Evolutionary conservation across 2,113 vertebrate genomes (phyloP).

Genomic region (Ursus arctos): DNA sequence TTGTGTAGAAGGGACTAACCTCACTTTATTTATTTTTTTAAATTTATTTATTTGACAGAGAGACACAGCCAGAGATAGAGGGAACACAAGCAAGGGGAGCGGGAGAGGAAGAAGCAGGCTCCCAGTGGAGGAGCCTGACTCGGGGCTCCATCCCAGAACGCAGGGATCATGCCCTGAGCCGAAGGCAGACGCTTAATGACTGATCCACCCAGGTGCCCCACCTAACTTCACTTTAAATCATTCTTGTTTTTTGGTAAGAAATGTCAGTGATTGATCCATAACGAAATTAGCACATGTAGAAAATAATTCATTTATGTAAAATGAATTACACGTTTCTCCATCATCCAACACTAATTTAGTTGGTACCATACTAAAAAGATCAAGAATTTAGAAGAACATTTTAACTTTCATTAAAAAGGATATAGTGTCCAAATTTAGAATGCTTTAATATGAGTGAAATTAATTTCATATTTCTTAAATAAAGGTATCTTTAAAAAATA

Average conservation of each 20-base stretch:
- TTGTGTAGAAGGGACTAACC: neutral
- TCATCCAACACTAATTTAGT: constrained; percentile 21
- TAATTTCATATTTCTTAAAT: constrained; percentile 54
- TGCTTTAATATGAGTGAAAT: constrained; percentile 29
- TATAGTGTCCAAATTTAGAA: constrained; percentile 27
- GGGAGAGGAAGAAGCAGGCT: too few relatives aligned
- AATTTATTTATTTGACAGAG: too few relatives aligned
- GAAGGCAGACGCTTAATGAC: too few relatives aligned
- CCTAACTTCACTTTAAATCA: neutral
- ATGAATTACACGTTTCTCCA: neutral
- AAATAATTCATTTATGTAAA: constrained; percentile 50
- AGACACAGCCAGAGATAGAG: too few relatives aligned
- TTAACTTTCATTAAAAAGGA: constrained; percentile 41
- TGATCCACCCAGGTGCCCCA: too few relatives aligned
- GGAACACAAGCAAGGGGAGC: too few relatives aligned
- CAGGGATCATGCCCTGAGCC: too few relatives aligned
- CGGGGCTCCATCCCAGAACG: too few relatives aligned
- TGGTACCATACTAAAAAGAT: constrained; percentile 34
- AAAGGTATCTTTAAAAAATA: constrained; percentile 48
- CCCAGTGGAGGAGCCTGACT: too few relatives aligned
- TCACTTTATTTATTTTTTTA: neutral
- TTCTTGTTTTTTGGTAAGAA: neutral
- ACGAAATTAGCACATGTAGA: constrained; percentile 50
- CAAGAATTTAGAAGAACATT: constrained; percentile 49
- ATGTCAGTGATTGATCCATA: neutral